A percentile compares a stretch with the other conserved stretches of the same genome.
phyloP scores from a whole-genome alignment of 1,140 invertebrate genomes.

The Pseudobourletiella spinata region DNA sequence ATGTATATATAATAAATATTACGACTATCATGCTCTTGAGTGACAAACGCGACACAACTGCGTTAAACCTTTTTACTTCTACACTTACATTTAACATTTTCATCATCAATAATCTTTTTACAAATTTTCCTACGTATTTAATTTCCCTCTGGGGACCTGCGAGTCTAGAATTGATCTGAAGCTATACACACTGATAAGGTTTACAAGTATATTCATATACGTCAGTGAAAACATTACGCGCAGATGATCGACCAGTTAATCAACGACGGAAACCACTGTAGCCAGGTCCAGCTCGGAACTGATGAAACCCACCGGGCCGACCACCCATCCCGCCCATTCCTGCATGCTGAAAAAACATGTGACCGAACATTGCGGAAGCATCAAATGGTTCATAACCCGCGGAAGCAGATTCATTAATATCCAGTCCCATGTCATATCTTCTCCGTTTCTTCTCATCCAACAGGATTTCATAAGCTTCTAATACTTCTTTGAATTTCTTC shows the following conservation, averaged over 20 bases:
- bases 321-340: constrained; percentile 16
- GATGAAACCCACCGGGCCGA: constrained; percentile 10
- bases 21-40: too few species aligned
- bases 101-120: too few species aligned
- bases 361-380: constrained; percentile 58
- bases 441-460: constrained; percentile 85
- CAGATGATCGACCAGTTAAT: neutral
- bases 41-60: too few species aligned
- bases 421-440: constrained; percentile 87
- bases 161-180: neutral
- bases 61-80: too few species aligned
- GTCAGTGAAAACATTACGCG: neutral
- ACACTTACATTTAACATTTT: too few species aligned
- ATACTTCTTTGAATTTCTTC: constrained; percentile 92
- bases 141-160: too few species aligned
- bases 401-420: constrained; percentile 59
- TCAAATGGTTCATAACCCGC: constrained; percentile 50
- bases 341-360: constrained; percentile 58
- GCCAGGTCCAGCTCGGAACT: constrained; percentile 12
- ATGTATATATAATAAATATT: too few species aligned
- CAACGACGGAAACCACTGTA: constrained; percentile 17
- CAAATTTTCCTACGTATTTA: too few species aligned
- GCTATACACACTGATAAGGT: neutral
- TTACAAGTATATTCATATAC: neutral
- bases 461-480: constrained; percentile 90